phyloP scores from a whole-genome alignment of 92 coral and sea anemone species.

The Zoanthus solanderi region DNA sequence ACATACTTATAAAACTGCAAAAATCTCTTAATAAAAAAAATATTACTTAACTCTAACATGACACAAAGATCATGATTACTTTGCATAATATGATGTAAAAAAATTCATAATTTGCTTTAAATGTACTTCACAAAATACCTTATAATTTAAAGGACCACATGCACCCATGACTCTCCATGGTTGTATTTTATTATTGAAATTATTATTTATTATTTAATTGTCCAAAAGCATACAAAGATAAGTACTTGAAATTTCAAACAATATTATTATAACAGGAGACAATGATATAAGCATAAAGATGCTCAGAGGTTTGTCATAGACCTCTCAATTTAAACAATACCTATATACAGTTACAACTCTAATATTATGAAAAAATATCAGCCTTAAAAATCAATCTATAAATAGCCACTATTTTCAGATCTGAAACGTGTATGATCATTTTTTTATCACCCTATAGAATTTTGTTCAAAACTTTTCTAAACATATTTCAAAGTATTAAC shows the following conservation, averaged over 20 bases:
- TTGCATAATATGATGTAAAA: conserved; percentile 28
- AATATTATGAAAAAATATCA: conserved; percentile 27
- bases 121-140: conserved; percentile 34
- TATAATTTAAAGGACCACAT: conserved; percentile 18
- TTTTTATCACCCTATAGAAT: conserved; percentile 20
- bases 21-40: conserved; percentile 10
- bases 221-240: conserved; percentile 25
- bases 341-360: conserved; percentile 3
- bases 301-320: conserved; percentile 38
- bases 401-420: conserved; percentile 15
- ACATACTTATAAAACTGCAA: conserved; percentile 26
- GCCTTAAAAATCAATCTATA: conserved; percentile 22
- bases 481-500: conserved; percentile 19
- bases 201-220: not conserved
- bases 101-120: conserved; percentile 24
- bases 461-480: conserved; percentile 26
- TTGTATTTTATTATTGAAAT: conserved; percentile 24
- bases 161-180: conserved; percentile 31
- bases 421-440: conserved; percentile 18
- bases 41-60: conserved; percentile 29
- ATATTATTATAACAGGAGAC: conserved; percentile 25
- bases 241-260: conserved; percentile 31
- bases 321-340: conserved; percentile 26
- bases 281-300: conserved; percentile 26
- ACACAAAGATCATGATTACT: conserved; percentile 14